Percentiles rank a stretch among this genome's conserved stretches.
Conservation (phyloP, 2,888 invertebrate species). For the Eremobia ochroleuca region DNA sequence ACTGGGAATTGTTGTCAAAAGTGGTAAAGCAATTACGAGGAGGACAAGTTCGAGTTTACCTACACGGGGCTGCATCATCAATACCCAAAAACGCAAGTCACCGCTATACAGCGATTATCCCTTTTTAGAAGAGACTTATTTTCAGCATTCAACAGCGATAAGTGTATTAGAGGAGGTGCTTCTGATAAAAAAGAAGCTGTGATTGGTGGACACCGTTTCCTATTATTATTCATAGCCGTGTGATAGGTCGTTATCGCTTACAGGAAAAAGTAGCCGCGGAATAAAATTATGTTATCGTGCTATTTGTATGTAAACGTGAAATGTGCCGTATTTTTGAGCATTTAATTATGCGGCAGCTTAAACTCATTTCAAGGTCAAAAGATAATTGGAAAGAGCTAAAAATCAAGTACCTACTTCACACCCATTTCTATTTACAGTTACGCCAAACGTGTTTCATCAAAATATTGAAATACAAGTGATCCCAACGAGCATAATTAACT, state of each 20-base stretch:
- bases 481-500: not conserved
- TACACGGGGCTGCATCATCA: not conserved
- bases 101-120: not conserved
- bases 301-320: slow-evolving; percentile 17
- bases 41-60: not conserved
- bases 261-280: slow-evolving; percentile 34
- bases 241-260: slow-evolving; percentile 53
- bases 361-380: slow-evolving; percentile 1
- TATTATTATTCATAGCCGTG: slow-evolving; percentile 49
- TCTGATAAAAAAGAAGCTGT: slow-evolving; percentile 50
- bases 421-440: not conserved
- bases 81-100: not conserved
- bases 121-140: slow-evolving; percentile 10
- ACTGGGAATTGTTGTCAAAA: not conserved
- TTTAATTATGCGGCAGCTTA: not conserved
- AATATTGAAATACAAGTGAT: not conserved
- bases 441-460: not conserved
- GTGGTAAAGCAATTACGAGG: not conserved
- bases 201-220: slow-evolving; percentile 41
- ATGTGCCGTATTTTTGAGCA: slow-evolving; percentile 18
- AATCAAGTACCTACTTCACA: not conserved
- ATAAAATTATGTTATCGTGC: slow-evolving; percentile 17
- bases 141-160: slow-evolving; percentile 27
- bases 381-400: not conserved
- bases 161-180: slow-evolving; percentile 47